Evolutionary conservation across 2,797 vertebrate species (phyloP).

Genomic region (Mycteria americana): DNA sequence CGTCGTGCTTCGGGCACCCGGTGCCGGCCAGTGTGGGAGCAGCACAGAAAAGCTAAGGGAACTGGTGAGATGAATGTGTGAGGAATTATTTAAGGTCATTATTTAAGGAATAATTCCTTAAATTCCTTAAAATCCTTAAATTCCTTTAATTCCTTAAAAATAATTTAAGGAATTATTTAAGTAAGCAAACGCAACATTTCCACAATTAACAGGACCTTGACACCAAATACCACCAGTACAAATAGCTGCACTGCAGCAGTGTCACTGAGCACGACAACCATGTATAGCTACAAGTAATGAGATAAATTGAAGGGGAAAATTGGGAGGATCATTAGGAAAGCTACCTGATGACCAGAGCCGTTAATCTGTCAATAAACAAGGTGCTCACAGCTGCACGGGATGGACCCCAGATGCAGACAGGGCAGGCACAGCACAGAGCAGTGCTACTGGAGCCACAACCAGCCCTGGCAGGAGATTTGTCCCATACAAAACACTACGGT

Average conservation of each 20-base stretch:
- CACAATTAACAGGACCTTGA: not conserved
- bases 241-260: not conserved
- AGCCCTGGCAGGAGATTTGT: not conserved
- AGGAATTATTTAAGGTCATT: not conserved
- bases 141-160: no score
- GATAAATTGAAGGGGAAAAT: not conserved
- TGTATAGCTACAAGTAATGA: not conserved
- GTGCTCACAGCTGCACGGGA: not conserved
- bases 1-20: not conserved
- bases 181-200: not conserved
- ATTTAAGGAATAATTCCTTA: no score
- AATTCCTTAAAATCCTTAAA: no score
- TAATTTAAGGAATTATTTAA: not conserved
- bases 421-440: not conserved
- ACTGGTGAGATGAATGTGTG: not conserved
- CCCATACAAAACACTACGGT: rapidly evolving
- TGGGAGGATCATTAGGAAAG: not conserved
- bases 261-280: not conserved
- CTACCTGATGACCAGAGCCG: not conserved
- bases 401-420: not conserved
- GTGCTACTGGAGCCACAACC: not conserved
- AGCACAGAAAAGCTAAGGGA: not conserved
- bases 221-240: not conserved
- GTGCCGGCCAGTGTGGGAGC: not conserved
- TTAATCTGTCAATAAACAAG: not conserved